Evolutionary conservation across 2,113 vertebrate genomes (phyloP).

Genomic region (Proteles cristata): DNA sequence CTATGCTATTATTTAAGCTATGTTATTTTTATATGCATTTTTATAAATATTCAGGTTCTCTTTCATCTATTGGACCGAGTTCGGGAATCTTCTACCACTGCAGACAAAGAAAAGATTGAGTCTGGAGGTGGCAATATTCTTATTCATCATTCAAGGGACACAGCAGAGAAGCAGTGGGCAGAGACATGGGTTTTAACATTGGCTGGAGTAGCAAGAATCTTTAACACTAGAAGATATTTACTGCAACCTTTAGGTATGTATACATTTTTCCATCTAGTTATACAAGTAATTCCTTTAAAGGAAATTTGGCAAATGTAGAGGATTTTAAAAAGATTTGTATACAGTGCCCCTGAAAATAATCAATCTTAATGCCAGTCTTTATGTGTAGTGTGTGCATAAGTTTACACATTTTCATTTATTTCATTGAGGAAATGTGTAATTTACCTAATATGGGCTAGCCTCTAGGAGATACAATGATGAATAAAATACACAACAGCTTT

Average conservation of each 20-base stretch:
- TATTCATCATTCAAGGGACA: slow-evolving; percentile 99
- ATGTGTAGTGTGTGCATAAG: not conserved
- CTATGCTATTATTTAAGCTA: not conserved
- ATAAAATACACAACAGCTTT: not conserved
- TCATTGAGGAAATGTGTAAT: slow-evolving; percentile 7
- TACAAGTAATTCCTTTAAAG: slow-evolving; percentile 19
- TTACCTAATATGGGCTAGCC: not conserved
- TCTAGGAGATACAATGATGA: not conserved
- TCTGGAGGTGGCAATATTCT: slow-evolving; percentile 99
- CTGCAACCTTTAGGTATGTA: slow-evolving; percentile 94
- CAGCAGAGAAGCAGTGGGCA: slow-evolving; percentile 99
- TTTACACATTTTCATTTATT: not conserved
- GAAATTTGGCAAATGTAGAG: slow-evolving; percentile 15
- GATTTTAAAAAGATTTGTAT: slow-evolving; percentile 1
- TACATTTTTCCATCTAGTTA: not conserved
- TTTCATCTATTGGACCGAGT: slow-evolving; percentile 96
- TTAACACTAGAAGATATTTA: slow-evolving; percentile 97
- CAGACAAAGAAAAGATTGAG: slow-evolving; percentile 99
- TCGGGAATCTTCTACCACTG: slow-evolving; percentile 96
- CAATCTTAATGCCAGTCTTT: not conserved
- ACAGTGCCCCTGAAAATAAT: not conserved
- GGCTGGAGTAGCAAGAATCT: slow-evolving; percentile 97
- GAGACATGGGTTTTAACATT: slow-evolving; percentile 99
- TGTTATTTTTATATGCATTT: slow-evolving; percentile 55
- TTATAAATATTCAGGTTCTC: slow-evolving; percentile 90